These are phyloP conservation scores for Trypoxylon attenuatum DNA, from an alignment of 2,888 invertebrate species.

Conservation along the genomic window DNA sequence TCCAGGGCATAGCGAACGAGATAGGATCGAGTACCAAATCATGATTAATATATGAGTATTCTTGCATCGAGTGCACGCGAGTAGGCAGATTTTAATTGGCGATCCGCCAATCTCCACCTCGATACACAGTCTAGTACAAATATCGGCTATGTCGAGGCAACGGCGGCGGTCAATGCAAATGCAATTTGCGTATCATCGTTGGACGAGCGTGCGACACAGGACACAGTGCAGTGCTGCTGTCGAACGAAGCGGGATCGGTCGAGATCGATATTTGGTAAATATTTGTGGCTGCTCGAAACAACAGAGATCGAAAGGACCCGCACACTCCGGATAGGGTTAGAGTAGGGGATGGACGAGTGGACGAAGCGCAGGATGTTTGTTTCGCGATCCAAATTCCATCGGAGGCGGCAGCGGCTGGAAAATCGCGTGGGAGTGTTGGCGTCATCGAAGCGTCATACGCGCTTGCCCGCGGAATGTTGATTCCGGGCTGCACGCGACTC, in stretches of 20 bases:
- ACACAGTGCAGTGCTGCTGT: constrained; percentile 5
- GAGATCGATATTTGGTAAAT: constrained; percentile 57
- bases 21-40: not conserved
- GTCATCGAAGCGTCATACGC: constrained; percentile 35
- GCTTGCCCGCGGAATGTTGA: constrained; percentile 20
- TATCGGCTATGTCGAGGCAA: constrained; percentile 49
- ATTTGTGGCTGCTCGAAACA: constrained; percentile 58
- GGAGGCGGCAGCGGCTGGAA: constrained; percentile 20
- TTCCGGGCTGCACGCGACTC: constrained; percentile 12
- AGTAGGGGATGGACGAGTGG: not conserved
- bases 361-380: constrained; percentile 39
- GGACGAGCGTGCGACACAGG: constrained; percentile 12
- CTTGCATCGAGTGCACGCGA: constrained; percentile 31
- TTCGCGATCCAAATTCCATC: constrained; percentile 44
- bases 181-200: constrained; percentile 54
- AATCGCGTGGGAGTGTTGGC: constrained; percentile 35
- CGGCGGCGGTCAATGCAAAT: constrained; percentile 52
- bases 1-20: not conserved
- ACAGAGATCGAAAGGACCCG: constrained; percentile 45
- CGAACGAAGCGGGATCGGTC: not conserved
- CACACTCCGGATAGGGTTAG: not conserved
- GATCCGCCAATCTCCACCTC: constrained; percentile 55
- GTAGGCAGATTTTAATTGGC: constrained; percentile 63
- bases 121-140: constrained; percentile 59
- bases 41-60: constrained; percentile 42